Conservation (phyloP, 2,113 vertebrate genomes). For the Bucco capensis region DNA sequence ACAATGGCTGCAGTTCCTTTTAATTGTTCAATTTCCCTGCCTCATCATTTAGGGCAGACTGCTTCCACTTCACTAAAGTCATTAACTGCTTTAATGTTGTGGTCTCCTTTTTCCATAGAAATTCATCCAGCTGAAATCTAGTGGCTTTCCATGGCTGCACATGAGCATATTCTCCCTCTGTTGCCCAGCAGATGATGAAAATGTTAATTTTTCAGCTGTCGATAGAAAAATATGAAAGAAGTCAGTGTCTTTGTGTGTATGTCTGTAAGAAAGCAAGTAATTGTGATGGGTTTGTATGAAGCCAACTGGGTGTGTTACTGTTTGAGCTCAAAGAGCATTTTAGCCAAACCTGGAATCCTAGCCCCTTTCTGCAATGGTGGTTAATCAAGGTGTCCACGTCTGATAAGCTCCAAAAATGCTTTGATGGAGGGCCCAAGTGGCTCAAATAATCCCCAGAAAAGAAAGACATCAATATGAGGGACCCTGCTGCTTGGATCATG, state of each 20-base stretch:
- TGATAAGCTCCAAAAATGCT: background rate
- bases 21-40: background rate
- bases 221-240: background rate
- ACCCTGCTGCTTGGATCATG: fast-evolving
- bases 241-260: background rate
- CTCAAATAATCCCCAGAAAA: background rate
- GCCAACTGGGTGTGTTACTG: background rate
- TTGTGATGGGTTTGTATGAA: background rate
- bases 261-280: background rate
- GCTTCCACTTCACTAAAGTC: slow-evolving; percentile 61
- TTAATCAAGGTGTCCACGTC: background rate
- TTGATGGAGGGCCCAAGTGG: background rate
- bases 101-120: slow-evolving; percentile 28
- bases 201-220: background rate
- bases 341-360: background rate
- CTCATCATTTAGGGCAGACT: slow-evolving; percentile 2
- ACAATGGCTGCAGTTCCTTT: slow-evolving; percentile 59
- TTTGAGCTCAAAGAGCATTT: background rate
- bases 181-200: background rate
- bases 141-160: background rate
- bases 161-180: background rate
- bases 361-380: background rate
- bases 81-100: slow-evolving; percentile 63
- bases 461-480: background rate
- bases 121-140: background rate